These are phyloP conservation scores for Myotis lucifugus DNA, from an alignment of 2,113 vertebrate species.

Conservation along the genomic window DNA sequence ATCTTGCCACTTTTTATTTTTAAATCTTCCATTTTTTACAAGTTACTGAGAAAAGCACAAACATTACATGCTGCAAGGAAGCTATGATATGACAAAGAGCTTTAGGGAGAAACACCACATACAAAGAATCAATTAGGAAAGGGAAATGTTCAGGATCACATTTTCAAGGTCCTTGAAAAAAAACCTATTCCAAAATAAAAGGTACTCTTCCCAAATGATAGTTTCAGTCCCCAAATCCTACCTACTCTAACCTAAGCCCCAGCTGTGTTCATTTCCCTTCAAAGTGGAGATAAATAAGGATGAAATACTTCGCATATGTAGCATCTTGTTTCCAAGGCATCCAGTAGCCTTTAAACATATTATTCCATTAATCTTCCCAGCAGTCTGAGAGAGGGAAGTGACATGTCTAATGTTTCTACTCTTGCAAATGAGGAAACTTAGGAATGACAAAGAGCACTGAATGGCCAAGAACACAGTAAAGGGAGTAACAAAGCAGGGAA, in stretches of 20 bases:
- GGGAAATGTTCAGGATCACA: neutral
- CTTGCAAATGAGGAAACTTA: conserved; percentile 32
- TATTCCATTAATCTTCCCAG: conserved; percentile 57
- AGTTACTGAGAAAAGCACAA: neutral
- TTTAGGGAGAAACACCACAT: conserved; percentile 23
- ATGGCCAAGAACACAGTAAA: neutral
- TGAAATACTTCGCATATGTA: conserved; percentile 22
- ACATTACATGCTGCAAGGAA: neutral
- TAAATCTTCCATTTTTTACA: neutral
- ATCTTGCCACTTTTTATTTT: neutral
- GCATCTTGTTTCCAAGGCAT: neutral
- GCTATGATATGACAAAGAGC: neutral
- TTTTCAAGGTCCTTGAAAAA: conserved; percentile 17
- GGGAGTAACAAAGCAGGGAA: neutral
- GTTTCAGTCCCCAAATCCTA: neutral
- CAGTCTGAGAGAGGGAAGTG: neutral
- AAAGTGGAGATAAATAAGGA: conserved; percentile 33
- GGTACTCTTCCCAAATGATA: neutral
- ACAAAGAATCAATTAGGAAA: conserved; percentile 28
- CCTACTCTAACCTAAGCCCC: neutral
- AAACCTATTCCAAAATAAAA: neutral
- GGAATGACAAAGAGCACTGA: neutral
- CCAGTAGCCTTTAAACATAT: neutral
- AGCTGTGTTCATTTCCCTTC: conserved; percentile 31
- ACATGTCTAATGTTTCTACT: neutral